Evolutionary conservation across 2,113 vertebrate species (phyloP).

Genomic region (Polypterus senegalus): DNA sequence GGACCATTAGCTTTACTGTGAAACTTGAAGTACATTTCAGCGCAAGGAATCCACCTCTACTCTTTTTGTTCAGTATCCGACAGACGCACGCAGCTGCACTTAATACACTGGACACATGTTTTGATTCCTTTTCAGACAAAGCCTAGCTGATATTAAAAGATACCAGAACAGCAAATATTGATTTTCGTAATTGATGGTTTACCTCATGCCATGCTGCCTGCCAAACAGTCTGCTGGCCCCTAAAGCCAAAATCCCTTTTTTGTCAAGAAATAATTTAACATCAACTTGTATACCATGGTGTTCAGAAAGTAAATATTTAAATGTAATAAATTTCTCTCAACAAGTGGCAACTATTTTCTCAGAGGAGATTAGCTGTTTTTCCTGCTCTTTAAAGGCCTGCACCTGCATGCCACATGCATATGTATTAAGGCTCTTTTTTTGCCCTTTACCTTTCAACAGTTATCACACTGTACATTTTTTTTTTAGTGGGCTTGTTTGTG

Average conservation of each 20-base stretch:
- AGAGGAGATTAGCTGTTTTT: too few relatives aligned
- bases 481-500: too few relatives aligned
- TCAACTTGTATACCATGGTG: slow-evolving; percentile 39
- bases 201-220: slow-evolving; percentile 35
- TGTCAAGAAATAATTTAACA: slow-evolving; percentile 48
- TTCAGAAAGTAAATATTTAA: slow-evolving; percentile 68
- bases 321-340: slow-evolving; percentile 63
- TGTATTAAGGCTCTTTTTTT: too few relatives aligned
- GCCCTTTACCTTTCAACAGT: too few relatives aligned
- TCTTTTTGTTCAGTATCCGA: not conserved
- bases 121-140: slow-evolving; percentile 34
- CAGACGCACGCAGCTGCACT: not conserved
- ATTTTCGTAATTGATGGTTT: slow-evolving; percentile 44
- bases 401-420: too few relatives aligned
- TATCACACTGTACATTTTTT: too few relatives aligned
- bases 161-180: slow-evolving; percentile 67
- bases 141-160: slow-evolving; percentile 47
- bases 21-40: not conserved
- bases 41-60: slow-evolving; percentile 20
- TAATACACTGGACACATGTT: not conserved
- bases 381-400: too few relatives aligned
- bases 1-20: too few relatives aligned
- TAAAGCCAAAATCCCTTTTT: slow-evolving; percentile 15
- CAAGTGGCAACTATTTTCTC: slow-evolving; percentile 48
- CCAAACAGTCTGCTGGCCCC: slow-evolving; percentile 33